Evolutionary conservation across 2,113 vertebrate species (phyloP).

Genomic region (Eidolon helvum): DNA sequence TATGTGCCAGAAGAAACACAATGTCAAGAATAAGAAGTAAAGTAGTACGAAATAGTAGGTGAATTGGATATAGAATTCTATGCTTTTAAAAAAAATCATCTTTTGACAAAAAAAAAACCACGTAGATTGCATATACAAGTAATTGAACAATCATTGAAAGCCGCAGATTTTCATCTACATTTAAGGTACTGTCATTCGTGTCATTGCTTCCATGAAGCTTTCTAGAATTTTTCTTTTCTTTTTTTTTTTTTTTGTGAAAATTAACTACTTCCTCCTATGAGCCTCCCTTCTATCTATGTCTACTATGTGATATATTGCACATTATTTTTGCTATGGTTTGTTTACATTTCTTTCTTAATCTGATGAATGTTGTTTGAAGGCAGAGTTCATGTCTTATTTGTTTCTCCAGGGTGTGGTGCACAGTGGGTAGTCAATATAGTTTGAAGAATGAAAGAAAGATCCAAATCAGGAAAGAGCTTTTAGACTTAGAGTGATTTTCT

Average conservation of each 20-base stretch:
- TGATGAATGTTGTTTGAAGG: not conserved
- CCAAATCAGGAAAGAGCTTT: not conserved
- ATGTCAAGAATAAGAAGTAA: not conserved
- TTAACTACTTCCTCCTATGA: not conserved
- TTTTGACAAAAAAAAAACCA: not conserved
- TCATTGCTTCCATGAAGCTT: not conserved
- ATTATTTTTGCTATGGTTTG: not conserved
- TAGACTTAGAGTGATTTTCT: not conserved
- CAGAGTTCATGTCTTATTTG: not conserved
- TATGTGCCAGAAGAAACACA: not conserved
- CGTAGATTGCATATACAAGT: not conserved
- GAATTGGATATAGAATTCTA: not conserved
- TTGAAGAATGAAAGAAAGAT: not conserved
- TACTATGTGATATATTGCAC: not conserved
- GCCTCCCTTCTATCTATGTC: not conserved
- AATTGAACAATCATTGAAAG: not conserved
- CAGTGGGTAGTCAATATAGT: not conserved
- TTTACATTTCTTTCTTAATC: not conserved
- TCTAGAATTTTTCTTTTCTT: not conserved
- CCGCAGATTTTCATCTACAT: not conserved
- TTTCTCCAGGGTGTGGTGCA: not conserved
- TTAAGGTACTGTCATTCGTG: not conserved
- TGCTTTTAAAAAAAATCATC: not conserved
- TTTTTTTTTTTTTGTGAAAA: constrained; percentile 4
- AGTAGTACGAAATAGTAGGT: not conserved